These are phyloP conservation scores for Pollachius pollachius DNA, from an alignment of 2,113 vertebrate species.

Conservation along the genomic window DNA sequence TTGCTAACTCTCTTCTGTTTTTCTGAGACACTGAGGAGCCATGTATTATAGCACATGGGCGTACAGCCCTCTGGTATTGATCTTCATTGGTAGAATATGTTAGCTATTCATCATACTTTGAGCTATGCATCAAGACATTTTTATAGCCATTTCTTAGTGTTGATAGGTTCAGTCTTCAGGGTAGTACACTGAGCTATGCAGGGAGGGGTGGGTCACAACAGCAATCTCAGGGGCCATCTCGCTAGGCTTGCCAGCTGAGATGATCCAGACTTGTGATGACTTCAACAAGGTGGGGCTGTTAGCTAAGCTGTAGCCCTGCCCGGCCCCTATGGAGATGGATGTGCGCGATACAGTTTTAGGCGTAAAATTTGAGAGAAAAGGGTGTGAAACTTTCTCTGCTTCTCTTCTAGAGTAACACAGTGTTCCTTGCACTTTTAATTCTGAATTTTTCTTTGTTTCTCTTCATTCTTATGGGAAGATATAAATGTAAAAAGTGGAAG, in stretches of 20 bases:
- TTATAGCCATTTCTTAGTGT: not conserved
- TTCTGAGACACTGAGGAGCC: conserved; percentile 10
- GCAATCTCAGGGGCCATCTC: conserved; percentile 33
- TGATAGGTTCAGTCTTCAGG: not conserved
- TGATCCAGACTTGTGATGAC: conserved; percentile 47
- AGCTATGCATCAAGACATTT: conserved; percentile 1
- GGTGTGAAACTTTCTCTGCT: conserved; percentile 52
- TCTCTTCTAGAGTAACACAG: conserved; percentile 42
- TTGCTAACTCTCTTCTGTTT: conserved; percentile 5
- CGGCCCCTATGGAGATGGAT: conserved; percentile 47
- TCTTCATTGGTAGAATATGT: too few relatives aligned
- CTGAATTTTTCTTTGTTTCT: conserved; percentile 17
- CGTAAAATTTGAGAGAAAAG: conserved; percentile 30
- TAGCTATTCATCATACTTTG: too few relatives aligned
- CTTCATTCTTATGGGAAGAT: not conserved
- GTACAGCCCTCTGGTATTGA: too few relatives aligned
- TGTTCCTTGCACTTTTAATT: conserved; percentile 35
- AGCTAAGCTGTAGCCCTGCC: conserved; percentile 52
- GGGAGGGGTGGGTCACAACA: conserved; percentile 13
- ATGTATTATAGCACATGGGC: too few relatives aligned
- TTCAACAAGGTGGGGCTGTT: conserved; percentile 59
- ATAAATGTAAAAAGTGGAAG: conserved; percentile 19
- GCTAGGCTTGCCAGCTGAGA: conserved; percentile 38
- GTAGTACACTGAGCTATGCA: conserved; percentile 19
- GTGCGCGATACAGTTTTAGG: conserved; percentile 14